These are phyloP conservation scores for Triops longicaudatus DNA, from an alignment of 1,140 invertebrate species.

Conservation along the genomic window DNA sequence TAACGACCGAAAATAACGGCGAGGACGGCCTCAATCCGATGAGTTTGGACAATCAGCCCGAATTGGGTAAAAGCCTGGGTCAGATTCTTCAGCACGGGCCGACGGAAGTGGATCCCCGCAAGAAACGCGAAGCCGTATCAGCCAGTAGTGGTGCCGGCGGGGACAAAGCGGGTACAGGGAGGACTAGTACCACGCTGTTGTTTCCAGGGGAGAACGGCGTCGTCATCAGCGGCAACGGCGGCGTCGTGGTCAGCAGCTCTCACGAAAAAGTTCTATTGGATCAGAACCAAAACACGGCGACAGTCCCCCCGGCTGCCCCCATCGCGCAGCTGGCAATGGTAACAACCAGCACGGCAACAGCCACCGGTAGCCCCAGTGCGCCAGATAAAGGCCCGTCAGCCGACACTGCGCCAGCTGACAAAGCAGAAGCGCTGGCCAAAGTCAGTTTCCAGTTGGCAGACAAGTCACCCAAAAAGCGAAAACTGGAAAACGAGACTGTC, in stretches of 20 bases:
- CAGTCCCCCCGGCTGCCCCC: background rate
- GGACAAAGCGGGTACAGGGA: background rate
- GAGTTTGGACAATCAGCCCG: conserved; percentile 1
- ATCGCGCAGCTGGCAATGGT: conserved; percentile 9
- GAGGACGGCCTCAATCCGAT: conserved; percentile 18
- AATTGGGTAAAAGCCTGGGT: background rate
- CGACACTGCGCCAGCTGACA: conserved; percentile 17
- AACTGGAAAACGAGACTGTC: conserved; percentile 29
- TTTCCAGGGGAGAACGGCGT: conserved; percentile 13
- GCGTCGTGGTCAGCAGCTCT: conserved; percentile 9
- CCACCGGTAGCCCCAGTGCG: background rate
- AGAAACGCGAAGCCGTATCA: background rate
- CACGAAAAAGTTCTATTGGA: conserved; percentile 8
- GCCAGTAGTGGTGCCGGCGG: background rate
- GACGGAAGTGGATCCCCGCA: background rate
- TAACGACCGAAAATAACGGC: conserved; percentile 22
- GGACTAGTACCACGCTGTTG: background rate
- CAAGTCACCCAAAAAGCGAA: conserved; percentile 45
- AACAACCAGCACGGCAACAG: background rate
- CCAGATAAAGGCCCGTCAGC: background rate
- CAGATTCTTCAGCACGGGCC: background rate
- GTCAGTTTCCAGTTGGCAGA: conserved; percentile 29
- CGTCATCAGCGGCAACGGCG: conserved; percentile 8
- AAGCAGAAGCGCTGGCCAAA: conserved; percentile 25
- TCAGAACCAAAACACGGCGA: conserved; percentile 11